phyloP scores from a whole-genome alignment of 1,140 invertebrate species.

The Pseudomyrmex cubaensis region DNA sequence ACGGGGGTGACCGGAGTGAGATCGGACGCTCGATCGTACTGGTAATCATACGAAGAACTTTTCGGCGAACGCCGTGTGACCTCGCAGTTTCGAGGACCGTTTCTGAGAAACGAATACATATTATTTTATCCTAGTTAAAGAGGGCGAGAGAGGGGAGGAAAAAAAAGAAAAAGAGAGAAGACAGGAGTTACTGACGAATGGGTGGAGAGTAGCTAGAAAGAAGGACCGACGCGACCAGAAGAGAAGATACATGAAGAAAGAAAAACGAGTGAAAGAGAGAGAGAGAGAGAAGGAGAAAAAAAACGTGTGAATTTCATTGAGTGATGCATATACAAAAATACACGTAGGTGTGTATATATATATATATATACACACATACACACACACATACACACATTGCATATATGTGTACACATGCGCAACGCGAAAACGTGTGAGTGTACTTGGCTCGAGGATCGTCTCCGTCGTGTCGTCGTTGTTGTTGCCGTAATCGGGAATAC shows the following conservation, averaged over 20 bases:
- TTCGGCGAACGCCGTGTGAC: background rate
- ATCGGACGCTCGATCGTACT: slow-evolving; percentile 22
- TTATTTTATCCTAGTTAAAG: slow-evolving; percentile 54
- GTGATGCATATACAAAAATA: slow-evolving; percentile 26
- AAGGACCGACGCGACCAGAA: slow-evolving; percentile 3
- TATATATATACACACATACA: background rate
- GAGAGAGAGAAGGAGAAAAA: background rate
- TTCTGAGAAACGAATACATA: slow-evolving; percentile 52
- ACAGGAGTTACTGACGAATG: background rate
- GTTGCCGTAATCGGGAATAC: slow-evolving; percentile 26
- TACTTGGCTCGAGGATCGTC: slow-evolving; percentile 48
- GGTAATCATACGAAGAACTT: slow-evolving; percentile 18
- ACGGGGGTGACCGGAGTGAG: slow-evolving; percentile 15
- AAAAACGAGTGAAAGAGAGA: background rate
- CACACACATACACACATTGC: slow-evolving; percentile 7
- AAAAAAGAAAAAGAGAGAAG: background rate
- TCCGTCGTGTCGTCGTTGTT: slow-evolving; percentile 14
- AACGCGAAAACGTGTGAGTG: slow-evolving; percentile 50
- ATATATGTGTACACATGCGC: slow-evolving; percentile 55
- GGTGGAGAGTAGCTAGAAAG: background rate
- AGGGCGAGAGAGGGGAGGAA: background rate
- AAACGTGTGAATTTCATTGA: slow-evolving; percentile 24
- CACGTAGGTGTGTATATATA: background rate
- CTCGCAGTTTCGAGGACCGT: background rate
- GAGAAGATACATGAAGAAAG: slow-evolving; percentile 24